Conservation (phyloP, 2,888 invertebrate genomes). For the Heterodera filipjevi region DNA sequence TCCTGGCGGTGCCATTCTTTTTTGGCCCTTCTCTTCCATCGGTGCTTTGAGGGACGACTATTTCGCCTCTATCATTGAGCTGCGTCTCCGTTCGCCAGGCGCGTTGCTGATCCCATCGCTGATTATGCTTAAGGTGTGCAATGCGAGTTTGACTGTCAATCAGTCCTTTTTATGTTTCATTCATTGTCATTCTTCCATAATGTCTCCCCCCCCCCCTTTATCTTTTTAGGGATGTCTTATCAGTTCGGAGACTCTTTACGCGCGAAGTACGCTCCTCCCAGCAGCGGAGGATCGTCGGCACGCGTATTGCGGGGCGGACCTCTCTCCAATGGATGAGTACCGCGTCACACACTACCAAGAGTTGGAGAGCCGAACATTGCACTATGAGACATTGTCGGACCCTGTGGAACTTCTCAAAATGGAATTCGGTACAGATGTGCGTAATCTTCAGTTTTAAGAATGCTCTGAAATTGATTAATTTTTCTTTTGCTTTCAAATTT, state of each 20-base stretch:
- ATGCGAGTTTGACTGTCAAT: no score
- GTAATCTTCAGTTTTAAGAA: background rate
- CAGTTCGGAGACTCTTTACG: conserved; percentile 5
- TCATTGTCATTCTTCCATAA: no score
- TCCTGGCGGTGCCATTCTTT: conserved; percentile 35
- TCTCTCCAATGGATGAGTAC: conserved; percentile 28
- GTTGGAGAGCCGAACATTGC: conserved; percentile 26
- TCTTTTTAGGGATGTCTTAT: conserved; percentile 17
- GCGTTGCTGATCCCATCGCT: conserved; percentile 24
- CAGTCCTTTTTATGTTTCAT: no score
- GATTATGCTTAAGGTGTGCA: conserved; percentile 13
- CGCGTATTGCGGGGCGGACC: conserved; percentile 29
- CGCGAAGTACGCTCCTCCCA: conserved; percentile 7
- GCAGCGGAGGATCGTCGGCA: background rate
- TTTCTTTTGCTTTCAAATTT: background rate
- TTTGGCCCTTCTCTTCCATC: conserved; percentile 29
- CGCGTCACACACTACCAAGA: conserved; percentile 32
- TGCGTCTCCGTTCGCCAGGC: conserved; percentile 29
- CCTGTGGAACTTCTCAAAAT: conserved; percentile 29
- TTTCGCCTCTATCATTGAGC: conserved; percentile 32
- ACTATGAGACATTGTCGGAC: conserved; percentile 31
- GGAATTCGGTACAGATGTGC: conserved; percentile 18
- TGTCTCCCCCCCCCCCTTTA: background rate
- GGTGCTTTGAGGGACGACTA: conserved; percentile 34
- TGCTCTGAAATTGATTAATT: no score